These are phyloP conservation scores for Paracentrotus lividus DNA, from an alignment of 53 echinoderm and acorn worm genomes.

Conservation along the genomic window DNA sequence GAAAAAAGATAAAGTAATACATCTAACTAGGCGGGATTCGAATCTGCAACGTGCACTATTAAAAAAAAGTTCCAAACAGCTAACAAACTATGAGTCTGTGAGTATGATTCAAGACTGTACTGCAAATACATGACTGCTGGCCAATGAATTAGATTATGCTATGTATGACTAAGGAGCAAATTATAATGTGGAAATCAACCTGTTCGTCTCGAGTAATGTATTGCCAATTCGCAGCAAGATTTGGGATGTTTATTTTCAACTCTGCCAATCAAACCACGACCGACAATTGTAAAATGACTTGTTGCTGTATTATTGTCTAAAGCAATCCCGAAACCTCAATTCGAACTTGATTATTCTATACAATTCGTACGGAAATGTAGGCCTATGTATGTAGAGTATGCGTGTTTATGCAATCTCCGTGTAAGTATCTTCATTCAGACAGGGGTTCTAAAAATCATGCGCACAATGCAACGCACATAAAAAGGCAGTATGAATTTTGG, in stretches of 20 bases:
- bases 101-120: background rate
- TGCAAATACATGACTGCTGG: background rate
- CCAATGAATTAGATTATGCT: background rate
- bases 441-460: constrained; percentile 6
- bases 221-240: background rate
- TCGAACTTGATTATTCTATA: background rate
- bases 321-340: background rate
- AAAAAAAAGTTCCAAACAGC: background rate
- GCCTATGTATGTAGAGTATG: background rate
- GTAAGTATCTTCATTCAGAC: background rate
- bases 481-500: too few species aligned
- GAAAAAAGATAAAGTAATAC: too few species aligned
- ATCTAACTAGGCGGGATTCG: too few species aligned
- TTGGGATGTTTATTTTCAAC: background rate
- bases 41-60: too few species aligned
- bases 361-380: background rate
- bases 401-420: background rate
- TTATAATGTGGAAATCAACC: background rate
- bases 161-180: too few species aligned
- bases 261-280: background rate
- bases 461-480: too few species aligned
- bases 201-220: background rate
- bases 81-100: background rate
- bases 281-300: background rate
- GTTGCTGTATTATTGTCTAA: background rate